phyloP scores from a whole-genome alignment of 2,113 vertebrate genomes.

The Lepidiolamprologus cunningtoni region DNA sequence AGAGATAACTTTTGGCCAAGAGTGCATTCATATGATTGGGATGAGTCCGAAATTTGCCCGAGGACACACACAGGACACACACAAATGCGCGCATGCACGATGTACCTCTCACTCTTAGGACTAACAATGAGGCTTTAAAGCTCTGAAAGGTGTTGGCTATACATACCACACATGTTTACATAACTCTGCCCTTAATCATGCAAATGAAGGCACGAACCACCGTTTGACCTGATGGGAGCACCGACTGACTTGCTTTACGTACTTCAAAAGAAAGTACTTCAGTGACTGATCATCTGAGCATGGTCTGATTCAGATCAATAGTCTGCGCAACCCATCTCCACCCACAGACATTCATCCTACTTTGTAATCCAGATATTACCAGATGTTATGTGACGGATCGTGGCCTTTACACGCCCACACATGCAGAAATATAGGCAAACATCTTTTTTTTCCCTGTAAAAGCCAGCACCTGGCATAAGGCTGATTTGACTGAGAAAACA shows the following conservation, averaged over 20 bases:
- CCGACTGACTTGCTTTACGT: background rate
- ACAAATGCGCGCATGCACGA: background rate
- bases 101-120: background rate
- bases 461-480: background rate
- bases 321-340: background rate
- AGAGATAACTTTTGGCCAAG: background rate
- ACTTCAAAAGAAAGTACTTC: background rate
- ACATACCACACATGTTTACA: background rate
- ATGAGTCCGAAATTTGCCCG: background rate
- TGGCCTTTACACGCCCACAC: background rate
- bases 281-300: background rate
- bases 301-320: background rate
- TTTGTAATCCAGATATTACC: background rate
- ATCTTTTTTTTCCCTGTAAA: background rate
- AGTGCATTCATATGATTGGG: conserved; percentile 13
- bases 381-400: background rate
- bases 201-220: background rate
- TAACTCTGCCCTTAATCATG: conserved; percentile 4
- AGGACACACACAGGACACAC: background rate
- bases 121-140: background rate
- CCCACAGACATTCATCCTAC: background rate
- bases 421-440: background rate
- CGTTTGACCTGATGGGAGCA: background rate
- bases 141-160: background rate
- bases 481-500: conserved; percentile 24